A percentile compares a stretch with the other conserved stretches of the same genome.
These are phyloP conservation scores for Lordiphosa clarofinis DNA, from an alignment of 1,140 invertebrate species.

Conservation along the genomic window DNA sequence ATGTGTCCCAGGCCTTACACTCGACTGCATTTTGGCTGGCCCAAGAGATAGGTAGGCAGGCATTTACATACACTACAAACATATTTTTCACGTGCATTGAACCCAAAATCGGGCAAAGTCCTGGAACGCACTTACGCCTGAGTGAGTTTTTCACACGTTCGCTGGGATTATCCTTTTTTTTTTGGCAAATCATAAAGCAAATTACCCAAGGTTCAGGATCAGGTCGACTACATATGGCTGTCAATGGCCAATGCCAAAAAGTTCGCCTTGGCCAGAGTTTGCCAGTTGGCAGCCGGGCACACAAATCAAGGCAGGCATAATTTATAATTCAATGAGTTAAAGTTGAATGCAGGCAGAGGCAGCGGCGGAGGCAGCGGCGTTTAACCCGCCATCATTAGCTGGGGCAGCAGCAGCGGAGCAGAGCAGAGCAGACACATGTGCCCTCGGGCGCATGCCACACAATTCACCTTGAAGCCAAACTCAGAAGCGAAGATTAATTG, in stretches of 20 bases:
- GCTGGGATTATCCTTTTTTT: slow-evolving; percentile 27
- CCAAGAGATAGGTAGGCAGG: slow-evolving; percentile 35
- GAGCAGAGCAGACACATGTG: slow-evolving; percentile 18
- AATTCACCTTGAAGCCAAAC: slow-evolving; percentile 74
- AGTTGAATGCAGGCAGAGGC: too few relatives aligned
- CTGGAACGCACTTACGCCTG: slow-evolving; percentile 65
- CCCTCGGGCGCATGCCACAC: slow-evolving; percentile 70
- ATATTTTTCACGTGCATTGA: slow-evolving; percentile 45
- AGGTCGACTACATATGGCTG: slow-evolving; percentile 41
- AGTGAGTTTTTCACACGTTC: slow-evolving; percentile 70
- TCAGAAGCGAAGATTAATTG: slow-evolving; percentile 78
- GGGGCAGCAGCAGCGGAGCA: background rate
- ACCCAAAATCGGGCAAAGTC: slow-evolving; percentile 8
- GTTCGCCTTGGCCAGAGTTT: slow-evolving; percentile 51
- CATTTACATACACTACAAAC: slow-evolving; percentile 36
- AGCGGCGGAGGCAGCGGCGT: slow-evolving; percentile 18
- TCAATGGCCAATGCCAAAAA: slow-evolving; percentile 70
- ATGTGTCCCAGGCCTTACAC: slow-evolving; percentile 66
- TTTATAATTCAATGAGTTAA: slow-evolving; percentile 77
- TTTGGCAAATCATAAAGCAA: slow-evolving; percentile 70
- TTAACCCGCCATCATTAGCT: slow-evolving; percentile 47
- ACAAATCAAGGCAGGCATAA: slow-evolving; percentile 46
- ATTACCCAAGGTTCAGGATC: slow-evolving; percentile 48
- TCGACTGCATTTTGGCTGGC: slow-evolving; percentile 44
- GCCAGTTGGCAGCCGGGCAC: slow-evolving; percentile 11